phyloP scores from a whole-genome alignment of 2,888 invertebrate genomes.

The Ophion slaviceki region DNA sequence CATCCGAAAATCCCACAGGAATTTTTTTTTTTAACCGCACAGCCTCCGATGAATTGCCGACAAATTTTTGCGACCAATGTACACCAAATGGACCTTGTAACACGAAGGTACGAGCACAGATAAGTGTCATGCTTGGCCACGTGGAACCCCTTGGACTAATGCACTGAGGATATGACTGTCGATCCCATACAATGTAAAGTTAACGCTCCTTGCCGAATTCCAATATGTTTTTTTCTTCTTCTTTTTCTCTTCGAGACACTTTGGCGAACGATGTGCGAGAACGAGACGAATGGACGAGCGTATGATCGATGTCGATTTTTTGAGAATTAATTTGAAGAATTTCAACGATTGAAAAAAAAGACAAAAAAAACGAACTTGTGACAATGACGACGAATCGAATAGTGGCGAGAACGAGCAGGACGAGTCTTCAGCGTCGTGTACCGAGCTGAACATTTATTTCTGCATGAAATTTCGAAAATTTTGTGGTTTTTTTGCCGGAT shows the following conservation, averaged over 20 bases:
- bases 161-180: neutral
- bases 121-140: constrained; percentile 21
- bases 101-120: constrained; percentile 9
- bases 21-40: neutral
- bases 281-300: constrained; percentile 19
- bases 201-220: neutral
- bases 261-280: constrained; percentile 7
- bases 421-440: neutral
- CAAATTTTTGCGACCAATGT: neutral
- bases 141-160: constrained; percentile 8
- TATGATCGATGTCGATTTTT: constrained; percentile 16
- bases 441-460: constrained; percentile 25
- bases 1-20: no score
- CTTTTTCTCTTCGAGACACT: neutral
- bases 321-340: neutral
- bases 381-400: neutral
- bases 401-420: constrained; percentile 1
- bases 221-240: neutral
- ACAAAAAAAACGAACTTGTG: neutral
- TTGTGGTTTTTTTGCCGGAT: neutral
- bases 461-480: neutral
- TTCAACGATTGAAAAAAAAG: neutral
- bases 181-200: neutral
- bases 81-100: neutral
- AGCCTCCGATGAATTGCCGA: neutral